These are phyloP conservation scores for Acleris holmiana DNA, from an alignment of 2,888 invertebrate species.

Conservation along the genomic window DNA sequence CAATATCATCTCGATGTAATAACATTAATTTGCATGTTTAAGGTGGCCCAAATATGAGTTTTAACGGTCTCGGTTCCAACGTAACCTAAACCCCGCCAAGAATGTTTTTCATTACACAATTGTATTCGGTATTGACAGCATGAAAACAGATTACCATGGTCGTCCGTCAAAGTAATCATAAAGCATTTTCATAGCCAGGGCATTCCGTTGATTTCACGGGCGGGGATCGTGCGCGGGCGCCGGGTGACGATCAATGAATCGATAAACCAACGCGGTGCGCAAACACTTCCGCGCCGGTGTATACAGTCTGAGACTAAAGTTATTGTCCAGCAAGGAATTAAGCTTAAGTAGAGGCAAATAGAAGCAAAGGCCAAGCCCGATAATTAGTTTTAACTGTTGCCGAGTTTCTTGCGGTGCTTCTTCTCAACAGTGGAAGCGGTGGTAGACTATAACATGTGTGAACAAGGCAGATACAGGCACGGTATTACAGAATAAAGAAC, in stretches of 20 bases:
- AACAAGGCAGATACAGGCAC: too few species aligned
- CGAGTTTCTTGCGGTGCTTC: too few species aligned
- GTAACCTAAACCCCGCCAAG: neutral
- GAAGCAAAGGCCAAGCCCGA: too few species aligned
- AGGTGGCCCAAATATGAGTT: too few species aligned
- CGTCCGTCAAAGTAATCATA: slow-evolving; percentile 27
- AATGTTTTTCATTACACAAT: slow-evolving; percentile 18
- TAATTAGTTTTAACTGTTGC: too few species aligned
- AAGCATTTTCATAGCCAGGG: slow-evolving; percentile 14
- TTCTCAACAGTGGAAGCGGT: too few species aligned
- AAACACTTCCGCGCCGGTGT: slow-evolving; percentile 43
- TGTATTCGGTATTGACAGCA: slow-evolving; percentile 21
- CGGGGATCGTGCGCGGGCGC: slow-evolving; percentile 34
- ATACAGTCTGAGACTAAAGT: slow-evolving; percentile 22
- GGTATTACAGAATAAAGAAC: too few species aligned
- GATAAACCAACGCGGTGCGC: slow-evolving; percentile 39
- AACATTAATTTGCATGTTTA: too few species aligned
- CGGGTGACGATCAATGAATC: slow-evolving; percentile 40
- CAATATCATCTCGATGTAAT: too few species aligned
- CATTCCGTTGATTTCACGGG: slow-evolving; percentile 35
- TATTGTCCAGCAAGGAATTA: neutral
- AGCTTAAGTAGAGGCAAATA: too few species aligned
- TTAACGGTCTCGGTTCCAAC: too few species aligned
- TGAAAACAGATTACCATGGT: slow-evolving; percentile 29
- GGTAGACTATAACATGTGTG: too few species aligned